Evolutionary conservation across 2,113 vertebrate species (phyloP).

Genomic region (Gnathonemus echidnorhynchus): DNA sequence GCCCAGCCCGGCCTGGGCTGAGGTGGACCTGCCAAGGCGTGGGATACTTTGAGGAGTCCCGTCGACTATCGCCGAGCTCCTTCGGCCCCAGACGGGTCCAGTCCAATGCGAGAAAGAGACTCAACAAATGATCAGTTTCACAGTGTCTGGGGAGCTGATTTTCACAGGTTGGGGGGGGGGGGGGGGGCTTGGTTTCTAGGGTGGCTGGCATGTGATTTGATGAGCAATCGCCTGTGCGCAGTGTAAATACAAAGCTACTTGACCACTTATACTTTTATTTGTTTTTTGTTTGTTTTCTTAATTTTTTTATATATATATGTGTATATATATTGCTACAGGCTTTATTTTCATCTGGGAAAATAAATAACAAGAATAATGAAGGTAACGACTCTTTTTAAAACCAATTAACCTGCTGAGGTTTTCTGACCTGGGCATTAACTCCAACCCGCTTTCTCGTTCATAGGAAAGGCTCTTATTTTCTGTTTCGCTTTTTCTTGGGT

Average conservation of each 20-base stretch:
- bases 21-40: slow-evolving; percentile 53
- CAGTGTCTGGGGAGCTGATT: background rate
- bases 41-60: slow-evolving; percentile 58
- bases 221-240: slow-evolving; percentile 74
- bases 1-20: slow-evolving; percentile 10
- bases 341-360: slow-evolving; percentile 45
- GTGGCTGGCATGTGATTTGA: slow-evolving; percentile 42
- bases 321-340: slow-evolving; percentile 45
- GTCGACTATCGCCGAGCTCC: slow-evolving; percentile 60
- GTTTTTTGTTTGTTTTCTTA: slow-evolving; percentile 46
- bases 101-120: slow-evolving; percentile 4
- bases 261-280: slow-evolving; percentile 67
- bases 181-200: slow-evolving; percentile 35
- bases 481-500: background rate
- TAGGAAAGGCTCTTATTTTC: slow-evolving; percentile 25
- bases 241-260: slow-evolving; percentile 84
- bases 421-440: slow-evolving; percentile 18
- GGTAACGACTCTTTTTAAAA: slow-evolving; percentile 11
- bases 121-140: background rate
- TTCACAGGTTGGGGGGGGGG: background rate
- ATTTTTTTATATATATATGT: slow-evolving; percentile 43
- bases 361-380: slow-evolving; percentile 26
- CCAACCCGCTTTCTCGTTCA: slow-evolving; percentile 13
- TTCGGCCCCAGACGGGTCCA: slow-evolving; percentile 42
- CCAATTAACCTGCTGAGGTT: slow-evolving; percentile 15